Conservation (phyloP, 1,140 invertebrate genomes). For the Antheraea mylitta region DNA sequence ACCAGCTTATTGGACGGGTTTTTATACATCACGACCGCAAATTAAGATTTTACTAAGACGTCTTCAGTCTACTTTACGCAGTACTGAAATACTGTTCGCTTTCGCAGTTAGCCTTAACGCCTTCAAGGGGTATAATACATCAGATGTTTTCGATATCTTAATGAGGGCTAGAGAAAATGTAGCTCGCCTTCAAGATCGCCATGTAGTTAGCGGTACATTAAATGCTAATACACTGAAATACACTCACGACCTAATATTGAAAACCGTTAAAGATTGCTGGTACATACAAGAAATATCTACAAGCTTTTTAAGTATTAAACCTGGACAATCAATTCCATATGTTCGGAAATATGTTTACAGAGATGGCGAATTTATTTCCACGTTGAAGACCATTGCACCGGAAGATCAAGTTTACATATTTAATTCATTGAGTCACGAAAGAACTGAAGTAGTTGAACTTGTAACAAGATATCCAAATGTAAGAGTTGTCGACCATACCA, state of each 20-base stretch:
- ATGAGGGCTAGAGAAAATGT: conserved; percentile 83
- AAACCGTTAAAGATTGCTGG: conserved; percentile 58
- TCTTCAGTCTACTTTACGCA: conserved; percentile 86
- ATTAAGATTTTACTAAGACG: conserved; percentile 91
- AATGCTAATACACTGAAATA: conserved; percentile 41
- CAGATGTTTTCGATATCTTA: conserved; percentile 80
- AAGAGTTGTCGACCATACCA: conserved; percentile 82
- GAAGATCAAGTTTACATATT: conserved; percentile 84
- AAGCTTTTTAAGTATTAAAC: conserved; percentile 55
- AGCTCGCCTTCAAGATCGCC: conserved; percentile 57
- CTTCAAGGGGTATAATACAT: conserved; percentile 75
- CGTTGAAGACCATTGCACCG: conserved; percentile 66
- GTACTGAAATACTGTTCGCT: conserved; percentile 91
- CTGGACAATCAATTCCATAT: conserved; percentile 82
- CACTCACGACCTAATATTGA: conserved; percentile 44
- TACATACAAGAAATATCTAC: conserved; percentile 55
- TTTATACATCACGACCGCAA: conserved; percentile 91
- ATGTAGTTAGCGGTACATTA: conserved; percentile 59
- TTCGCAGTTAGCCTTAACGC: conserved; percentile 84
- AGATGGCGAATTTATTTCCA: conserved; percentile 83
- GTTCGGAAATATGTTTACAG: conserved; percentile 86
- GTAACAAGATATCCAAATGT: conserved; percentile 83
- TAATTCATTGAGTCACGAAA: conserved; percentile 85
- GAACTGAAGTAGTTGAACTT: conserved; percentile 85
- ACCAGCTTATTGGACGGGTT: conserved; percentile 94